Conservation (phyloP, 2,113 vertebrate genomes). For the Dicentrarchus labrax region DNA sequence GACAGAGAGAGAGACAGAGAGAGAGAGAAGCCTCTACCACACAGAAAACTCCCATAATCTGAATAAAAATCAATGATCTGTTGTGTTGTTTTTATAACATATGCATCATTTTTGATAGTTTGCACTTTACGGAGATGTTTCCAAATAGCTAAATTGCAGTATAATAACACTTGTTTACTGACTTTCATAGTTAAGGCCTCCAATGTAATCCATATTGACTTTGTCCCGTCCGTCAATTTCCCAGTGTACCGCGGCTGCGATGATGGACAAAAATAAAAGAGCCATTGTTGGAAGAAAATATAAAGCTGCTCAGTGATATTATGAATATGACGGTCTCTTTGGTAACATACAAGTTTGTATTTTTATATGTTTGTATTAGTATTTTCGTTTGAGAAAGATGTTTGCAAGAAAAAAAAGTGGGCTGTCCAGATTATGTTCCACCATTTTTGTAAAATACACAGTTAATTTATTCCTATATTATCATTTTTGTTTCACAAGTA, state of each 20-base stretch:
- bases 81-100: not conserved
- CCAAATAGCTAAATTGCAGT: not conserved
- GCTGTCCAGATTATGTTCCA: not conserved
- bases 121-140: not conserved
- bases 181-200: not conserved
- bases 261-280: slow-evolving; percentile 7
- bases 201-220: slow-evolving; percentile 14
- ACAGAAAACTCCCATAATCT: slow-evolving; percentile 16
- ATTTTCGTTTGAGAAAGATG: not conserved
- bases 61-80: not conserved
- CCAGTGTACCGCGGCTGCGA: not conserved
- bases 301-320: not conserved
- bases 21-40: not conserved
- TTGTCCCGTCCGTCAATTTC: not conserved
- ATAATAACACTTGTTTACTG: not conserved
- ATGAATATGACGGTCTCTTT: not conserved
- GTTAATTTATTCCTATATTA: not conserved
- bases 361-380: not conserved
- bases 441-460: not conserved
- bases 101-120: not conserved
- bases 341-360: not conserved
- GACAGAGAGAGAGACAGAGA: not conserved
- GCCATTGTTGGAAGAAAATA: slow-evolving; percentile 18
- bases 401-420: not conserved
- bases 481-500: not conserved